Evolutionary conservation across 2,888 invertebrate species (phyloP), one percentile per base, ranked within the genome.

Genomic region (Clitarchus hookeri): DNA sequence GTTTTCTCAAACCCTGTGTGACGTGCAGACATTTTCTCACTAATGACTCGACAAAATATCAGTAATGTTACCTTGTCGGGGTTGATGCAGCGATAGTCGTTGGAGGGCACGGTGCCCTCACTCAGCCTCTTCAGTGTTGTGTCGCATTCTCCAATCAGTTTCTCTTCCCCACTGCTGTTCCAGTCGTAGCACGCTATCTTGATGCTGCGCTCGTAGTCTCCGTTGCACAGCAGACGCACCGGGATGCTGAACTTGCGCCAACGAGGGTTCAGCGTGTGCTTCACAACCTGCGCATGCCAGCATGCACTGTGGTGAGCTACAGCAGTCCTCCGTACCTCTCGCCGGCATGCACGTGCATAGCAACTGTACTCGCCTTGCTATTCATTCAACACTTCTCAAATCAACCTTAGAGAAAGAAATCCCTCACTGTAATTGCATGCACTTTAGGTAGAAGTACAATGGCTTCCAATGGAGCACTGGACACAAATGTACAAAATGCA

Each of bases 181-280:
- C 93, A 92, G 89, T 93, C 93, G 89, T 90, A 93, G 88, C 93
- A 93, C 86, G 92, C 91, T 78, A 94, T 90, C 88, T 91, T 91
- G 53, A 94, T 91, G 83, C 90, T 90, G 85, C 93, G 91, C 85
- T 92, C 92, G 89, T 92, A 91, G 89, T 93, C 93, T 26, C 92
- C 92, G 89, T 92, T 92, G 88, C 93, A 93, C 83, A 94, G 89
- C 6, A 90, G 89, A 53, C 91, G 90, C 4, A 92, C 90, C 48
- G 91, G 90, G 44, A 93, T 89, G 16, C 89, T 90, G 87, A 94
- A 92, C 65, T 91, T 91, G 87, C 90, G 90, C 93, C 93, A 94
- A 25, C 90, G 90, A n/a, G 94, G 93, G 89, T 93, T 92, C 80
- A 92, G 89, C 1, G 92, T 93, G 86, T 91, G 92, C 88, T 91